Evolutionary conservation across 2,113 vertebrate genomes (phyloP).

Genomic region (Trematomus loennbergii): DNA sequence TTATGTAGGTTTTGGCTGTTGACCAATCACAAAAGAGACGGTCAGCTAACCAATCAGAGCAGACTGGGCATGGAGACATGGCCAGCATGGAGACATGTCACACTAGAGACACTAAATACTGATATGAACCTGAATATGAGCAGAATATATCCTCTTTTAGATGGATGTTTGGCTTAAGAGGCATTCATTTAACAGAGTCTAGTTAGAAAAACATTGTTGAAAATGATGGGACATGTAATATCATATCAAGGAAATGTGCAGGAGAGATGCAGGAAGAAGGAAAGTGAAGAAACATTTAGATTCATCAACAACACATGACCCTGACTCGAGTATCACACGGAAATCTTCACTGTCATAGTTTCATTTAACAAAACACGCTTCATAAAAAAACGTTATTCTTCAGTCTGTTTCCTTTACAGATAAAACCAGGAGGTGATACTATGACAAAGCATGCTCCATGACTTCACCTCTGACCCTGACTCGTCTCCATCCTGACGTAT

Average conservation of each 20-base stretch:
- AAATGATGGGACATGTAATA: background rate
- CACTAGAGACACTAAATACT: too few relatives aligned
- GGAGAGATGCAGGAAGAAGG: background rate
- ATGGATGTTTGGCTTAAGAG: too few relatives aligned
- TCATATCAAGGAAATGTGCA: background rate
- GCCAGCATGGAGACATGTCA: too few relatives aligned
- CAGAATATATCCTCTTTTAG: too few relatives aligned
- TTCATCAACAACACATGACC: background rate
- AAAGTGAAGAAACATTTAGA: background rate
- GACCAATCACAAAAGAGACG: too few relatives aligned
- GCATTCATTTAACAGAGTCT: background rate
- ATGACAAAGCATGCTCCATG: background rate
- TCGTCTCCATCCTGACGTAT: background rate
- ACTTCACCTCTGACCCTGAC: constrained; percentile 35
- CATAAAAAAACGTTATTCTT: background rate
- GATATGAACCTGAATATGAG: too few relatives aligned
- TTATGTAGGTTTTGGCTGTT: too few relatives aligned
- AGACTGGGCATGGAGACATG: too few relatives aligned
- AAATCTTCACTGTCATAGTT: background rate
- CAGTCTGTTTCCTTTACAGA: constrained; percentile 23
- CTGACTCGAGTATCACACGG: background rate
- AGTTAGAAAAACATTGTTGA: too few relatives aligned
- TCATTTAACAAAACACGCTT: background rate
- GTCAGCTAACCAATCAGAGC: too few relatives aligned
- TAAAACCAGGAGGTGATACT: background rate